Evolutionary conservation across 2,888 invertebrate genomes (phyloP), one percentile per base, ranked within the genome.

Genomic region (Hypomecis atomaria): DNA sequence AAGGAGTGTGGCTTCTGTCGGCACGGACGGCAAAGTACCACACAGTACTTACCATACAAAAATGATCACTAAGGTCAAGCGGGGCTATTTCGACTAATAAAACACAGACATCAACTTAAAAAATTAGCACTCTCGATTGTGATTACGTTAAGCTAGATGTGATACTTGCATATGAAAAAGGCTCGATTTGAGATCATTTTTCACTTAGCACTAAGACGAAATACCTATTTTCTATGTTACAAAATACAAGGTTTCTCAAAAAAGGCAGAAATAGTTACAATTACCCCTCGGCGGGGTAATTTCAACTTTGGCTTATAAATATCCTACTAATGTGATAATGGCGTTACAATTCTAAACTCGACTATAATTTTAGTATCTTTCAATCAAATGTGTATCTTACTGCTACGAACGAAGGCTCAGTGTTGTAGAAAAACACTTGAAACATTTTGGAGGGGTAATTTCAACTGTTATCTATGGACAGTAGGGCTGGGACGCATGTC

Each of bases 61-160:
- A n/a, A n/a, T n/a, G n/a, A n/a, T n/a, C n/a, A n/a, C n/a, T 23
- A 23, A 23, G 60, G 47, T 42, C 43, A 45, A 54, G 34, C 11
- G 47, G 23, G 42, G 44, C 49, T 44, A 36, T 55, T 55, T 44
- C 43, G 36, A 56, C 37, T 36, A 56, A 56, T 11, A 45, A 56
- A 56, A 56, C 47, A 47, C 47, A 8, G 47, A 47, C 47, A 47
- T 23, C 50, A 36, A 59, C 50, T 42, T 59, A 8, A 47, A 47
- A 47, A 47, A 33, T 47, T 23, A 47, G 47, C 47, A 23, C 47
- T 47, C 47, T 47, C 47, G 47, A 8, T 47, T 47, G 47, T 47
- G 13, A 47, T 47, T 47, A 47, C 47, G 47, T 47, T 47, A 47
- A 47, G 47, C 8, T 47, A 47, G 47, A 47, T 47, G 9, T 47